These are phyloP conservation scores for Taurulus bubalis DNA, from an alignment of 2,113 vertebrate genomes.

Conservation along the genomic window DNA sequence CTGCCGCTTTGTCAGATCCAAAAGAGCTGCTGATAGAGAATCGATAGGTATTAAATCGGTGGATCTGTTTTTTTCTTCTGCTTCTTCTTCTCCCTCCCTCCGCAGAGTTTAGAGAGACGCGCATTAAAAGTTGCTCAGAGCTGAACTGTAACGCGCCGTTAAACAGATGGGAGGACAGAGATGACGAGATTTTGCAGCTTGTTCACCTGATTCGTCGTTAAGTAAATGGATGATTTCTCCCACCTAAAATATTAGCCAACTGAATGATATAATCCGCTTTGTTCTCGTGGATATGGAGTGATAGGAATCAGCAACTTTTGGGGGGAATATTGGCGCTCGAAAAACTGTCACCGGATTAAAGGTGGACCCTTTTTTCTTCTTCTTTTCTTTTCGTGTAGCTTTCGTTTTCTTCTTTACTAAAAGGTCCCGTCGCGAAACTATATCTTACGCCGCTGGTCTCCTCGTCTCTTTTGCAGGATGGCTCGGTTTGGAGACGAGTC, in stretches of 20 bases:
- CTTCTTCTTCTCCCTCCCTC: no score
- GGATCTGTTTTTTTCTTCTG: slow-evolving; percentile 26
- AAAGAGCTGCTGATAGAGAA: slow-evolving; percentile 31
- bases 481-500: slow-evolving; percentile 94
- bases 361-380: slow-evolving; percentile 44
- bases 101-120: slow-evolving; percentile 36
- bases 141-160: slow-evolving; percentile 34
- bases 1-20: slow-evolving; percentile 21
- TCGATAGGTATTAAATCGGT: slow-evolving; percentile 33
- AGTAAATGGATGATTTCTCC: slow-evolving; percentile 50
- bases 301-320: slow-evolving; percentile 66
- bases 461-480: slow-evolving; percentile 88
- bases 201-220: slow-evolving; percentile 10
- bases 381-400: slow-evolving; percentile 14
- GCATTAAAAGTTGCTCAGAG: slow-evolving; percentile 64
- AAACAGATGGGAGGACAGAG: slow-evolving; percentile 60
- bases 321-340: slow-evolving; percentile 51
- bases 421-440: slow-evolving; percentile 21
- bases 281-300: slow-evolving; percentile 63
- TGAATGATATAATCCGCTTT: slow-evolving; percentile 20
- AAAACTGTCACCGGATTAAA: slow-evolving; percentile 66
- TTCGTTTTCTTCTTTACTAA: background rate
- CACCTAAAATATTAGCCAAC: slow-evolving; percentile 5
- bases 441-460: slow-evolving; percentile 42
- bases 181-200: slow-evolving; percentile 17